Base-by-base conservation (phyloP, 2,888 invertebrate species). In the Tribolium freemani region DNA sequence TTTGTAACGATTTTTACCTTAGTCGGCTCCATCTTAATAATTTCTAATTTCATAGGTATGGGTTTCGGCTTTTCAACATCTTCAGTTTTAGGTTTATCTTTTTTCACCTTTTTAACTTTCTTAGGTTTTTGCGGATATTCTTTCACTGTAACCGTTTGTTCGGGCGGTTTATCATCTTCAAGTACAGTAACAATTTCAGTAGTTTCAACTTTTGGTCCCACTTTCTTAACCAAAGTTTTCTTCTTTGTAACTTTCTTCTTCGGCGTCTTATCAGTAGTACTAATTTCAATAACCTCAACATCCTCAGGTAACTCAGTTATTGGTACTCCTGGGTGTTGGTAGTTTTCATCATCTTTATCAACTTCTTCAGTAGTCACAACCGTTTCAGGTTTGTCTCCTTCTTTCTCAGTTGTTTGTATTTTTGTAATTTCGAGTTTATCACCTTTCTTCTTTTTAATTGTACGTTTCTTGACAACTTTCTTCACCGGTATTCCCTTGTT, bases 391-490 rank as follows among this genome's bases (percentile, higher is more conserved):
- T 81, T 72, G 8, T 84, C 80, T 48, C 76, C 79, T 11, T 80
- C 78, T 69, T 81, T 79, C 77, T 86, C 84, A 16, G 85, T 81
- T 21, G 87, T 88, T 51, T 83, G 80, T 30, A 88, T 88, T 82
- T 87, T 87, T 0, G 87, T 88, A 9, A 87, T 79, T 78, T 89
- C 88, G 61, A 83, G 80, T 73, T 83, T 81, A 0, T 82, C 83
- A 48, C 81, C 83, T 30, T 82, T 80, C 4, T 82, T 75, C 77
- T 84, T 80, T 69, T 81, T 80, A 61, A 84, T 78, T 72, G 80
- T 77, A 64, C 83, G 76, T 77, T 81, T 81, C 70, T 76, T 82
- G 57, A 81, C 72, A 21, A 74, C 76, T 51, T 87, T 83, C 61
- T 86, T 85, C 13, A 76, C 78, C 0, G 77, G 78, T 30, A 78